Evolutionary conservation across 2,797 vertebrate species (phyloP).

Genomic region (Ctenochaetus hawaiiensis): DNA sequence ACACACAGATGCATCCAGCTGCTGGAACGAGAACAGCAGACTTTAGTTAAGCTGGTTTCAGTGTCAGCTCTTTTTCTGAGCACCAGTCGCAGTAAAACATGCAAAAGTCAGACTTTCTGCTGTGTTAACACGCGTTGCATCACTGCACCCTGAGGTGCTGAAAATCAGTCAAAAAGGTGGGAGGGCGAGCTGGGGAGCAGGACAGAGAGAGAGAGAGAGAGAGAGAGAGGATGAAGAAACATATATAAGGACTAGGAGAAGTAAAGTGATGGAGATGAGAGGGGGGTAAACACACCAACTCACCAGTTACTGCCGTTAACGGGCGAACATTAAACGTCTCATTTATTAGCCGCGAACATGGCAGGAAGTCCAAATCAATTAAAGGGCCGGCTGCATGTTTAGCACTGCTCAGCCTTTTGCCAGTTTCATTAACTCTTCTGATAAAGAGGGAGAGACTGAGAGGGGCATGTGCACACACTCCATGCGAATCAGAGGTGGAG

Average conservation of each 20-base stretch:
- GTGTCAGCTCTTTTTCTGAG: slow-evolving; percentile 23
- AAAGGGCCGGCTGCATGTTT: slow-evolving; percentile 47
- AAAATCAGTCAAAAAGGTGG: slow-evolving; percentile 21
- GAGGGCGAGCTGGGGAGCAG: not conserved
- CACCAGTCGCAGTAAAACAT: slow-evolving; percentile 5
- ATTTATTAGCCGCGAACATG: slow-evolving; percentile 45
- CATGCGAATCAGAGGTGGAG: slow-evolving; percentile 16
- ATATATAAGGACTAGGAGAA: not conserved
- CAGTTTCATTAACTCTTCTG: slow-evolving; percentile 49
- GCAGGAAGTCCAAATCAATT: slow-evolving; percentile 57
- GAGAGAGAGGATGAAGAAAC: not conserved
- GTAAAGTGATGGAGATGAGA: not conserved
- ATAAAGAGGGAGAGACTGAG: slow-evolving; percentile 12
- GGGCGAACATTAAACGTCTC: slow-evolving; percentile 32
- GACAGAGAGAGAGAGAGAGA: not conserved
- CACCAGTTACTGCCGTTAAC: not conserved
- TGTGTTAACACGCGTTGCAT: slow-evolving; percentile 56
- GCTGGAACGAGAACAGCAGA: not conserved
- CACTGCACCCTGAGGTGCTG: slow-evolving; percentile 22
- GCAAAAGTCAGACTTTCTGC: slow-evolving; percentile 30
- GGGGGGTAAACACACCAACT: not conserved
- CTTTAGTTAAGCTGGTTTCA: not conserved
- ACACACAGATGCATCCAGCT: not conserved
- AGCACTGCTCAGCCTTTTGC: slow-evolving; percentile 46
- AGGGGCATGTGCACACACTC: not conserved